phyloP scores from a whole-genome alignment of 1,140 invertebrate genomes.

The Drosophila mojavensis region DNA sequence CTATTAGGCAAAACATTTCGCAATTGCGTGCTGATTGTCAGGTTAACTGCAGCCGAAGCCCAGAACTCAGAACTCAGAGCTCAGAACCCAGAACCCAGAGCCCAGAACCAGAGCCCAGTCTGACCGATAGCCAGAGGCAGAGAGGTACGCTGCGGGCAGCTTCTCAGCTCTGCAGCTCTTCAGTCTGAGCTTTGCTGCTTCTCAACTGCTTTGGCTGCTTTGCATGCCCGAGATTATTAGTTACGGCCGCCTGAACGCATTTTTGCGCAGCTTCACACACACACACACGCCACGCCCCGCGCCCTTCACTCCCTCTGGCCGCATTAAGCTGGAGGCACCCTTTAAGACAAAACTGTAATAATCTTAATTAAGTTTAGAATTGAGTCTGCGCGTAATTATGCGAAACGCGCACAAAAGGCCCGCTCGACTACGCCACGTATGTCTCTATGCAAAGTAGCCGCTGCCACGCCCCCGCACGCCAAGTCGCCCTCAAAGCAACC shows the following conservation, averaged over 20 bases:
- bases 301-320: too few relatives aligned
- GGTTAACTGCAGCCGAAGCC: too few relatives aligned
- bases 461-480: slow-evolving; percentile 7
- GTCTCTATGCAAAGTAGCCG: slow-evolving; percentile 60
- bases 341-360: slow-evolving; percentile 52
- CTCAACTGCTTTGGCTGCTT: slow-evolving; percentile 34
- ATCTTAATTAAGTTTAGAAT: slow-evolving; percentile 76
- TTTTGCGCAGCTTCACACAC: slow-evolving; percentile 49
- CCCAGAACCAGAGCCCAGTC: too few relatives aligned
- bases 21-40: slow-evolving; percentile 79
- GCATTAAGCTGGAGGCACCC: too few relatives aligned
- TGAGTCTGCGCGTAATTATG: slow-evolving; percentile 79
- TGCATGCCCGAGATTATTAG: slow-evolving; percentile 76
- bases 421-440: slow-evolving; percentile 46
- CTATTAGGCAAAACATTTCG: slow-evolving; percentile 79
- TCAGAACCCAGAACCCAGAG: too few relatives aligned
- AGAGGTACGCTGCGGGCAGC: too few relatives aligned
- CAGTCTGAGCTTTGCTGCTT: too few relatives aligned
- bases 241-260: slow-evolving; percentile 80
- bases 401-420: slow-evolving; percentile 51
- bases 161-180: too few relatives aligned
- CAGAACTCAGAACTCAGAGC: too few relatives aligned
- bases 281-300: not conserved
- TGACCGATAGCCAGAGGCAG: slow-evolving; percentile 4
- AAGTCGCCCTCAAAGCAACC: not conserved